phyloP scores from a whole-genome alignment of 2,888 invertebrate genomes.

The Mongoloraphidia duomilia region DNA sequence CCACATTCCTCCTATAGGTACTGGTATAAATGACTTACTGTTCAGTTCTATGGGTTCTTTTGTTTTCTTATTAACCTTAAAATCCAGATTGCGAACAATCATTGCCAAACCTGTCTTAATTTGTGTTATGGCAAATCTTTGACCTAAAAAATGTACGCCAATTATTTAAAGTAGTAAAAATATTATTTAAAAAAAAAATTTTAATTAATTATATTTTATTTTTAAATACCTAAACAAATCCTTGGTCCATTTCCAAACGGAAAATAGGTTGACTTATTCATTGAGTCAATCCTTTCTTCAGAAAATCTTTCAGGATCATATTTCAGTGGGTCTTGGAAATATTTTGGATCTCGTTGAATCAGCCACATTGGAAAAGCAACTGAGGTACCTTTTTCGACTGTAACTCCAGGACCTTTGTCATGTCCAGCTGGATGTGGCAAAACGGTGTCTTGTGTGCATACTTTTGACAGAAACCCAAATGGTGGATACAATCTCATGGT shows the following conservation, averaged over 20 bases:
- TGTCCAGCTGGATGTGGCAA: background rate
- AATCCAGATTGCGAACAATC: background rate
- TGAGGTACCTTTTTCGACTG: background rate
- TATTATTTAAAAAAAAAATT: background rate
- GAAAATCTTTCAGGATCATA: background rate
- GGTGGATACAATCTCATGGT: background rate
- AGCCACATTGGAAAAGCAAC: background rate
- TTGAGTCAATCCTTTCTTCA: background rate
- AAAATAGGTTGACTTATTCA: background rate
- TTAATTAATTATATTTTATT: background rate
- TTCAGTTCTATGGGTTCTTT: background rate
- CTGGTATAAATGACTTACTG: background rate
- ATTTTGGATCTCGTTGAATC: background rate
- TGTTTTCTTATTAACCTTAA: background rate
- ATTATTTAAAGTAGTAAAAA: too few species aligned
- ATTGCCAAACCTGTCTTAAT: background rate
- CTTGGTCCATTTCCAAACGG: background rate
- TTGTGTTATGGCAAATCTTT: background rate
- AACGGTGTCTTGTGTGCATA: background rate
- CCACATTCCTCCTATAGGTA: conserved; percentile 9
- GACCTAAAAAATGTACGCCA: background rate
- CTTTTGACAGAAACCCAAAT: background rate
- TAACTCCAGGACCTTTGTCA: background rate
- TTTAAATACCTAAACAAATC: background rate
- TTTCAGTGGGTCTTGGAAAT: background rate